Conservation (phyloP, 1,140 invertebrate species). For the Trichonephila inaurata region DNA sequence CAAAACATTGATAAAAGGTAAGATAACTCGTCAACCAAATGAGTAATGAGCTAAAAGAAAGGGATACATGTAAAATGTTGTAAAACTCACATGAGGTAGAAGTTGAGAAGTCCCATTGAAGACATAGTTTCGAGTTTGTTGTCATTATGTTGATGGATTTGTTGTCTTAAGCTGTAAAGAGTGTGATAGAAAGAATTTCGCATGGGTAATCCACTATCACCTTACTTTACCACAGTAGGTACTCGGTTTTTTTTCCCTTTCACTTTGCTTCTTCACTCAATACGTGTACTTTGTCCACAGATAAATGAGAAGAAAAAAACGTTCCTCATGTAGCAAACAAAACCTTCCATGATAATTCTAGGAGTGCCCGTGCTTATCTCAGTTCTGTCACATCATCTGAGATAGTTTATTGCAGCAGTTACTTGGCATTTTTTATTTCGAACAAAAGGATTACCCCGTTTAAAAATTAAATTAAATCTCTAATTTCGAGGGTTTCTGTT, state of each 20-base stretch:
- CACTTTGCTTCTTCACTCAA: neutral
- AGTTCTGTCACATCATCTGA: neutral
- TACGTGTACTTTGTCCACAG: conserved; percentile 37
- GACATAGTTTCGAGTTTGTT: neutral
- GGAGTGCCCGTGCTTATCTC: neutral
- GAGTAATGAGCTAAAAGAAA: neutral
- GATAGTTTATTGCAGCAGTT: neutral
- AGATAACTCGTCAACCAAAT: too few relatives aligned
- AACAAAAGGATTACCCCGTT: neutral
- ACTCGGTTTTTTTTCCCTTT: neutral
- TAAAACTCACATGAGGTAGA: conserved; percentile 38
- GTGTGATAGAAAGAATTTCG: neutral
- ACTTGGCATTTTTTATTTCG: neutral
- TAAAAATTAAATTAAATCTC: too few relatives aligned
- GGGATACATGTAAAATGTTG: neutral
- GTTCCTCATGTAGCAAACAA: neutral
- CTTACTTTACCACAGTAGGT: neutral
- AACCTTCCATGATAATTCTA: neutral
- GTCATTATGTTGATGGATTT: conserved; percentile 46
- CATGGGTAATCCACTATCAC: neutral
- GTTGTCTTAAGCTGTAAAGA: neutral
- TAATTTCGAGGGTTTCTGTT: too few relatives aligned
- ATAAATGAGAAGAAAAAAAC: conserved; percentile 1
- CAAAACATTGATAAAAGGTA: too few relatives aligned
- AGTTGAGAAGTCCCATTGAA: conserved; percentile 12